Evolutionary conservation across 1,140 invertebrate species (phyloP), one percentile per base, ranked within the genome.

Genomic region (Limonius californicus): DNA sequence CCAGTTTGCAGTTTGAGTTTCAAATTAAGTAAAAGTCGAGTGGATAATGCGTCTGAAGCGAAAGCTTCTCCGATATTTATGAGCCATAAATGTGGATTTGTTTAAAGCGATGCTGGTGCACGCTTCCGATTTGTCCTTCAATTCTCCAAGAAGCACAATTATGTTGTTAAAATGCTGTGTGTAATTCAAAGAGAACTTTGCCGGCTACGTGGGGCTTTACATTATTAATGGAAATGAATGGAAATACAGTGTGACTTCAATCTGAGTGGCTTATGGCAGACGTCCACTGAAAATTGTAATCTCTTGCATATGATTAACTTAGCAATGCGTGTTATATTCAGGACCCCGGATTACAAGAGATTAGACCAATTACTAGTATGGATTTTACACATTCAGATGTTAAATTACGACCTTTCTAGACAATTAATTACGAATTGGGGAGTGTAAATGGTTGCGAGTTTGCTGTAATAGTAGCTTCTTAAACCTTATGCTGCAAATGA

Each of bases 241-340:
- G 32, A 47, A 23, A 23, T 54, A 61, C 54, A 54, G 27, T 39
- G 7, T 50, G 20, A 54, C 47, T 54, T 27, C 59, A 43, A 60
- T 61, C 45, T 35, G 59, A 19, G 20, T 54, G 47, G 50, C 59
- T 60, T 60, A 60, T 12, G 14, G 23, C 43, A 19, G n/a, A 14
- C 59, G 59, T 54, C 59, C 59, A 61, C 54, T 61, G 47, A 61
- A 61, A 61, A 61, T 54, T 61, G 50, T 61, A 61, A 61, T 61
- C 53, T 61, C 53, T 61, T 61, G 30, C 50, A 61, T 61, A 61
- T 54, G 59, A 61, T 61, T 61, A 61, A 27, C 50, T 54, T 47
- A 42, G 21, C 19, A 45, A 27, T 27, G 23, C 23, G 23, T 27
- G 20, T 19, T 30, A 55, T 61, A 32, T 54, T n/a, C 47, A n/a